Evolutionary conservation across 2,888 invertebrate species (phyloP), one percentile per base, ranked within the genome.

Genomic region (Chaitophorus viminalis): DNA sequence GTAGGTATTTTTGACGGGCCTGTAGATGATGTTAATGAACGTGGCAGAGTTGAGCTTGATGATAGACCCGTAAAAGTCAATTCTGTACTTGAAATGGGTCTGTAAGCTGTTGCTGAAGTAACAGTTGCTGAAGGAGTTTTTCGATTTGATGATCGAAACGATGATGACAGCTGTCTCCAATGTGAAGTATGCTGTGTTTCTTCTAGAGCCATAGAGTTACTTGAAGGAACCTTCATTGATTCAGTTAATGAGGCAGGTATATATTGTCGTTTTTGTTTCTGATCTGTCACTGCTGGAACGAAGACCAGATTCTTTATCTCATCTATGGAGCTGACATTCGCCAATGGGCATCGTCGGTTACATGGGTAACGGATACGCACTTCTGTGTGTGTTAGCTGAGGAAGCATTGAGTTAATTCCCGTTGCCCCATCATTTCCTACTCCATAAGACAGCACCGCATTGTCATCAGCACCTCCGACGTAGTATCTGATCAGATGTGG

Each of bases 401-500:
- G 6, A 18, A 39, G 31, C 21, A 25, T 29, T 8, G 25, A 29
- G 18, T n/a, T 54, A 83, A 29, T 39, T 9, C 31, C 31, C 1
- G 1, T 6, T 18, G 2, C 8, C 5, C 36, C 74, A 1, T 75
- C 60, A 25, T 60, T 60, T n/a, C 31, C 97, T 84, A 96, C 93
- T 0, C 98, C 98, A 0, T 97, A 97, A 2, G 97, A 98, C 0
- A 95, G 95, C 11, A 94, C 94, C 2, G 98, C 98, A 91, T 98
- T 96, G 0, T 97, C 95, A 91, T 97, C 96, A 31, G 96, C 96
- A 77, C 96, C 97, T 2, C 97, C 96, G 39, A 98, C 97, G 91
- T 98, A 98, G 90, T 95, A 97, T 11, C 97, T 97, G 89, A 98
- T 97, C 88, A 99, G 93, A 91, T 98, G 97, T 0, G 97, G 96